These are phyloP conservation scores for Tribolium freemani DNA, from an alignment of 2,888 invertebrate species.

Conservation along the genomic window DNA sequence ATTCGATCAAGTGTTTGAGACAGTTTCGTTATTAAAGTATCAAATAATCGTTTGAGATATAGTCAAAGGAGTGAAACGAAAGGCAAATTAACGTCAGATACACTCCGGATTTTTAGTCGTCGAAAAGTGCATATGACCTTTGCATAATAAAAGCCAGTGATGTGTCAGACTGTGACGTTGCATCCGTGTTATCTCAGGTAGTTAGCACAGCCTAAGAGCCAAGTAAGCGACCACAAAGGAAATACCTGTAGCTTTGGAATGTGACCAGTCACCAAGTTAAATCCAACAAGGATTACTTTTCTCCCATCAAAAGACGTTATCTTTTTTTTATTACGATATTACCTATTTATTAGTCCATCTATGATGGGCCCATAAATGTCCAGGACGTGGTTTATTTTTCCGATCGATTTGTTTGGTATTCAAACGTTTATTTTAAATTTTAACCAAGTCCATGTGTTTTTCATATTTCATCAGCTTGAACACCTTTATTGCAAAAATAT, in stretches of 20 bases:
- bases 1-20: constrained; percentile 5
- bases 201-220: constrained; percentile 36
- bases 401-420: background rate
- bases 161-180: constrained; percentile 28
- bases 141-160: constrained; percentile 18
- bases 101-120: background rate
- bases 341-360: background rate
- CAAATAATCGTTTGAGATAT: background rate
- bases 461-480: background rate
- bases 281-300: constrained; percentile 28
- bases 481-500: background rate
- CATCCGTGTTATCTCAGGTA: background rate
- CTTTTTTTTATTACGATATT: constrained; percentile 20
- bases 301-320: constrained; percentile 5
- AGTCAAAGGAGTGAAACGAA: constrained; percentile 2
- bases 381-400: constrained; percentile 1
- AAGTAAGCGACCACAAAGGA: constrained; percentile 57
- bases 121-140: constrained; percentile 30
- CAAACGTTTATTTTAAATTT: background rate
- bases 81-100: constrained; percentile 2
- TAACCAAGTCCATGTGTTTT: background rate
- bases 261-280: constrained; percentile 47
- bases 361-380: background rate
- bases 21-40: constrained; percentile 7
- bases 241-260: constrained; percentile 62